Conservation (phyloP, 2,797 vertebrate species). For the Cephalopachus bancanus region DNA sequence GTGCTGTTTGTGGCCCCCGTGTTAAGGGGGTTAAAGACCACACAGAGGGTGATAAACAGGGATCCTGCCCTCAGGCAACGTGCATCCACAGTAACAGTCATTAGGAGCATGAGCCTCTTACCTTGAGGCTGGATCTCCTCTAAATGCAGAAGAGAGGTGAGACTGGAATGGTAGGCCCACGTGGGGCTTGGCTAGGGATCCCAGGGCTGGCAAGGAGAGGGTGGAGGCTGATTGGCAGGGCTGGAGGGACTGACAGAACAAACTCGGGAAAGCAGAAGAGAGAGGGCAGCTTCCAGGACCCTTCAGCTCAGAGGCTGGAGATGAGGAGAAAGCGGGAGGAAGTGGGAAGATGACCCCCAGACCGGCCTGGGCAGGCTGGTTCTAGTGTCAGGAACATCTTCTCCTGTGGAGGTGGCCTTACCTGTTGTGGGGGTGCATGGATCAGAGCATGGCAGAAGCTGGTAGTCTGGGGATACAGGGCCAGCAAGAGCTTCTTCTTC, state of each 20-base stretch:
- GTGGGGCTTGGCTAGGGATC: too few species aligned
- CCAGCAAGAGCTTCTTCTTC: conserved; percentile 95
- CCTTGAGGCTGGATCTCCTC: background rate
- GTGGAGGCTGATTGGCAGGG: background rate
- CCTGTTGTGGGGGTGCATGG: conserved; percentile 93
- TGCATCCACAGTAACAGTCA: too few species aligned
- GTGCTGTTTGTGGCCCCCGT: too few species aligned
- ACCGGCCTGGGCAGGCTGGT: background rate
- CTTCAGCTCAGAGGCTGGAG: background rate
- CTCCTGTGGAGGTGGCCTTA: conserved; percentile 80
- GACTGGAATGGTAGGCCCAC: accelerated
- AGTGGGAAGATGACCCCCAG: background rate
- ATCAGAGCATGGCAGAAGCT: conserved; percentile 97
- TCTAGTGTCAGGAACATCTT: accelerated
- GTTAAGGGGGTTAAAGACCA: background rate
- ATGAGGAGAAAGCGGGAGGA: background rate
- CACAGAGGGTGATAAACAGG: background rate
- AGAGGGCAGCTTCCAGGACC: too few species aligned
- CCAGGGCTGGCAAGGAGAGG: background rate
- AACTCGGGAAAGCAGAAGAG: too few species aligned
- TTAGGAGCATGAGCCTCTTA: background rate
- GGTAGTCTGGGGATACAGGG: conserved; percentile 96
- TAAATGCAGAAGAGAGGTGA: background rate
- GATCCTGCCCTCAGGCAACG: too few species aligned
- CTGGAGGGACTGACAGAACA: too few species aligned